Base-by-base conservation (phyloP, 2,888 invertebrate genomes). In the Leptinotarsa tumamoca region DNA sequence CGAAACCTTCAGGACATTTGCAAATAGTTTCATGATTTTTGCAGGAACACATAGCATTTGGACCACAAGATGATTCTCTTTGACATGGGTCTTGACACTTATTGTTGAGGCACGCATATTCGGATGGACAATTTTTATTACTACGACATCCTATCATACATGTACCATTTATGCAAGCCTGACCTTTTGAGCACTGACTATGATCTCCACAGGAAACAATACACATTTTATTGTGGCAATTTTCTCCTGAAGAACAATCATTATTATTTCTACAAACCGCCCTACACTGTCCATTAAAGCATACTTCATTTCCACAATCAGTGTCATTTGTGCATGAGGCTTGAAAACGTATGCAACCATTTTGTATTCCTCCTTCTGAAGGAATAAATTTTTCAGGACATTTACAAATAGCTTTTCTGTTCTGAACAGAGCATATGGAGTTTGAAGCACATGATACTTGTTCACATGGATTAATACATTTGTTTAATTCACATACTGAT, bases 31-130 rank as follows among this genome's bases (percentile, higher is more conserved):
- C 91, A 84, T 96, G 96, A 85, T 95, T 92, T 50, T 92, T 89
- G 86, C 93, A 93, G 69, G 92, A 92, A 86, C 96, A 97, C 43
- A 95, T 90, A 0, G 96, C 94, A 87, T 97, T 97, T 1, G 95
- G 93, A 13, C 96, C 96, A 85, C 96, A 96, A 15, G 94, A 92
- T 79, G 93, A 93, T 78, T 93, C 92, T 50, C 91, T 91, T 77
- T 92, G 90, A 86, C 97, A 97, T 27, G 96, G 96, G 89, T 96
- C 94, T 84, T 92, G 90, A 86, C 97, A 97, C 89, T 94, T 95
- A 85, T 94, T 95, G 83, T 95, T 94, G 56, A 96, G 91, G 85
- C 97, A 97, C 4, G 96, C 93, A 85, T 96, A 92, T 72, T 93
- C 91, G 18, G 90, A 90, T 1, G 91, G 90, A 85, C 97, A 97